Percentiles rank a stretch among this genome's conserved stretches.
phyloP scores from a whole-genome alignment of 1,140 invertebrate species.

The Euschistus heros region DNA sequence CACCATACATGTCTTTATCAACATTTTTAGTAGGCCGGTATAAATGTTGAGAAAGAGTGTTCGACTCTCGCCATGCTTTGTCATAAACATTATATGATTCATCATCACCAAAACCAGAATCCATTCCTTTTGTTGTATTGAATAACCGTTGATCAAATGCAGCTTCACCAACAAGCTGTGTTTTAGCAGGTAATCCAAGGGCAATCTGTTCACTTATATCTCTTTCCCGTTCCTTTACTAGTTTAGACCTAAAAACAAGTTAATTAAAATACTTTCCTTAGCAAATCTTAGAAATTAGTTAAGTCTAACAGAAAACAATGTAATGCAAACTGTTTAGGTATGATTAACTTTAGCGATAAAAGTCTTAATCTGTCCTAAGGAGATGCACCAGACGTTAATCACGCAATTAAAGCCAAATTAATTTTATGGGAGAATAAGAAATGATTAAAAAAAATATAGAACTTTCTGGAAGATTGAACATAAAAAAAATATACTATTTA shows the following conservation, averaged over 20 bases:
- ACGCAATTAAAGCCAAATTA: too few species aligned
- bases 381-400: too few species aligned
- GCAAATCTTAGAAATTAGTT: too few species aligned
- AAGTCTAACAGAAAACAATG: too few species aligned
- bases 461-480: too few species aligned
- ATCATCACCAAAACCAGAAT: slow-evolving; percentile 93
- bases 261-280: not conserved
- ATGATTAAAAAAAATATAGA: too few species aligned
- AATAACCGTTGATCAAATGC: slow-evolving; percentile 95
- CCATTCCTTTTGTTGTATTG: slow-evolving; percentile 91
- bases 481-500: too few species aligned
- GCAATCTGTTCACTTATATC: slow-evolving; percentile 99
- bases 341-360: too few species aligned
- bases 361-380: too few species aligned
- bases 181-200: slow-evolving; percentile 84
- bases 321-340: too few species aligned
- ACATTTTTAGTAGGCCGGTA: slow-evolving; percentile 84
- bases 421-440: too few species aligned
- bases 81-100: slow-evolving; percentile 98
- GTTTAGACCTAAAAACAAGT: slow-evolving; percentile 49
- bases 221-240: slow-evolving; percentile 84
- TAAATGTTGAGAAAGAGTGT: slow-evolving; percentile 74
- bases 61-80: slow-evolving; percentile 79
- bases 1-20: slow-evolving; percentile 84
- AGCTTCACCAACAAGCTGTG: slow-evolving; percentile 56